Percentiles rank a stretch among this genome's conserved stretches.
phyloP scores from a whole-genome alignment of 92 coral and sea anemone species.

The Palythoa grandiflora region DNA sequence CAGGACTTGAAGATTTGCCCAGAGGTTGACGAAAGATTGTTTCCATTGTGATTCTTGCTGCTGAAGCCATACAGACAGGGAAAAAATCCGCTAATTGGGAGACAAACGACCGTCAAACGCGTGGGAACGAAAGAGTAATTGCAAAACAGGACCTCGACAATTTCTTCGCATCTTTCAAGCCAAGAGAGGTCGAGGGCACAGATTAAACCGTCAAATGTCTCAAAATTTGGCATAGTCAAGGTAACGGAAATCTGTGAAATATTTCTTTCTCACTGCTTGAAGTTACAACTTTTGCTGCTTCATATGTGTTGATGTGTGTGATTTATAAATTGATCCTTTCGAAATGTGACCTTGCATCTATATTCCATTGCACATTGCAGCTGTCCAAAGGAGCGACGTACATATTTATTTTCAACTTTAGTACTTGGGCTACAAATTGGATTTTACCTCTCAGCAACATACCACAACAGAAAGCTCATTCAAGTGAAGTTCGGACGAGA shows the following conservation, averaged over 20 bases:
- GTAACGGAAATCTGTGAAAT: conserved; percentile 14
- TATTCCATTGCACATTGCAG: conserved; percentile 18
- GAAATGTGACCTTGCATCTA: conserved; percentile 17
- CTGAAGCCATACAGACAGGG: not conserved
- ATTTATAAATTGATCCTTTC: not conserved
- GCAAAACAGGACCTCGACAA: conserved; percentile 22
- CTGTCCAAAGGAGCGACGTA: conserved; percentile 5
- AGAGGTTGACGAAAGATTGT: not conserved
- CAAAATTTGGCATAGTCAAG: conserved; percentile 19
- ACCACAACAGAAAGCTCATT: conserved; percentile 1
- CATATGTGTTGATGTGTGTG: not conserved
- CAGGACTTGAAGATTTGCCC: conserved; percentile 38
- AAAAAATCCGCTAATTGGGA: not conserved
- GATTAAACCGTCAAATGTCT: conserved; percentile 4
- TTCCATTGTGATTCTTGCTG: conserved; percentile 1
- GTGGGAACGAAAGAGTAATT: conserved; percentile 13
- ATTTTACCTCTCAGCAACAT: conserved; percentile 3
- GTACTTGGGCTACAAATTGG: not conserved
- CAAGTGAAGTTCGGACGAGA: not conserved
- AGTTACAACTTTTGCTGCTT: not conserved
- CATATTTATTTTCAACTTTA: not conserved
- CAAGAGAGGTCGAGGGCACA: not conserved
- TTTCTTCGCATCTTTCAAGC: not conserved
- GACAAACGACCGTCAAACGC: not conserved
- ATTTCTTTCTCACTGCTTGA: not conserved